Conservation (phyloP, 2,113 vertebrate genomes). For the Onychorhynchus coronatus region DNA sequence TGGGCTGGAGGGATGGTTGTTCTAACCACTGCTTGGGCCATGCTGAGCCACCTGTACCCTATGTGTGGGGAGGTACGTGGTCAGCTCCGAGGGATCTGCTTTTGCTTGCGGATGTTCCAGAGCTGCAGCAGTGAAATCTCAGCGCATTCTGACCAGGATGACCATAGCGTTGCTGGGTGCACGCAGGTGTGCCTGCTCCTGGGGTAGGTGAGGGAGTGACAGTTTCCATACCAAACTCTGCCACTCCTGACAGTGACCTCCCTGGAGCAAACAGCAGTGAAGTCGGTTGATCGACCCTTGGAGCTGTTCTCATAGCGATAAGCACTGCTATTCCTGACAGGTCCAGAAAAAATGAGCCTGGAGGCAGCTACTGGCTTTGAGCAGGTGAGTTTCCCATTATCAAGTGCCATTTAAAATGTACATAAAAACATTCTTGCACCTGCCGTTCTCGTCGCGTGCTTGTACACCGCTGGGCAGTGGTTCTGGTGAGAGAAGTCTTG, state of each 20-base stretch:
- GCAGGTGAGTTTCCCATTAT: not conserved
- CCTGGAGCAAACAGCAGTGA: not conserved
- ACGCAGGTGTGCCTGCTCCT: not conserved
- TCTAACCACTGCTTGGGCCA: not conserved
- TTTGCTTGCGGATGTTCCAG: not conserved
- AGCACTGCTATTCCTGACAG: not conserved
- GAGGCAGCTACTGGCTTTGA: not conserved
- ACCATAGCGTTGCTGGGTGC: not conserved
- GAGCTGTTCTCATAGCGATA: not conserved
- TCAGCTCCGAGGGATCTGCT: not conserved
- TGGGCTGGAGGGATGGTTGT: not conserved
- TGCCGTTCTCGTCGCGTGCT: not conserved
- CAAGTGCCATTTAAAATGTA: not conserved
- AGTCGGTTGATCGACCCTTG: not conserved
- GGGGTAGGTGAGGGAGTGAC: not conserved
- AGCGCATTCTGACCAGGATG: not conserved
- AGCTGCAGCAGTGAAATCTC: not conserved
- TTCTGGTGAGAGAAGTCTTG: not conserved
- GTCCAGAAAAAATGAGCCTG: not conserved
- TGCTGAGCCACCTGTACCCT: rapidly evolving
- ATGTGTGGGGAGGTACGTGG: rapidly evolving
- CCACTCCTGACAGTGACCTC: not conserved
- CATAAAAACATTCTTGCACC: not conserved
- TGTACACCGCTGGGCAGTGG: rapidly evolving
- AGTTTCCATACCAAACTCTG: not conserved